Evolutionary conservation across 2,797 vertebrate genomes (phyloP), one percentile per base, ranked within the genome.

Genomic region (Nannoperca australis): DNA sequence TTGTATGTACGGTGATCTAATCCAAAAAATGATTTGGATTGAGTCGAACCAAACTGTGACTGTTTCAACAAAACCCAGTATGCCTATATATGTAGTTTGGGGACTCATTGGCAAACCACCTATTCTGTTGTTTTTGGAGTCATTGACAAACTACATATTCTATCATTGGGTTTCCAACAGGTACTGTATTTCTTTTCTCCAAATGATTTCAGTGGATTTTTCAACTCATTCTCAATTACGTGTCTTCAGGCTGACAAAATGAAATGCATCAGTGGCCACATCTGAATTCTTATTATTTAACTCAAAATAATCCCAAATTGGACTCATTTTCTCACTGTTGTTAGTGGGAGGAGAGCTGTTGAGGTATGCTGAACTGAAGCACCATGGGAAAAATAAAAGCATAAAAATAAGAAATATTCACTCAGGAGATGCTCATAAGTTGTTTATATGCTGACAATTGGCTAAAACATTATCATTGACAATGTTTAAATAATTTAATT

Each of bases 231-330:
- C 47, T 59, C 34, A 32, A 12, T 5, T 3, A 5, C 18, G 54
- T 62, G 18, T 56, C 73, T 59, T 47, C 22, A 36, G 15, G 49
- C 34, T 27, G 55, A 3, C 13, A 6, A 34, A 73, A 75, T 67
- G 3, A 78, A 72, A 73, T 40, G 20, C 30, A 42, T 5, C 36
- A 42, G 53, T 47, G 38, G 66, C 56, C 53, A 68, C 50, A 50
- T 73, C 18, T 59, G 8, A 76, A 75, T 84, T 78, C 51, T 69
- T 27, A 70, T 58, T 13, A 49, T 73, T 88, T 63, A 76, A 44
- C 56, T 74, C 34, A 47, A 78, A 78, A 83, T 83, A 78, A 68
- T 77, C 82, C 80, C 78, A 74, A 64, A 47, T 70, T 80, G 73
- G 77, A 71, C 49, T 78, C 18, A 42, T 59, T 60, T 54, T 72